phyloP scores from a whole-genome alignment of 2,888 invertebrate genomes.

The Choreutis nemorana region DNA sequence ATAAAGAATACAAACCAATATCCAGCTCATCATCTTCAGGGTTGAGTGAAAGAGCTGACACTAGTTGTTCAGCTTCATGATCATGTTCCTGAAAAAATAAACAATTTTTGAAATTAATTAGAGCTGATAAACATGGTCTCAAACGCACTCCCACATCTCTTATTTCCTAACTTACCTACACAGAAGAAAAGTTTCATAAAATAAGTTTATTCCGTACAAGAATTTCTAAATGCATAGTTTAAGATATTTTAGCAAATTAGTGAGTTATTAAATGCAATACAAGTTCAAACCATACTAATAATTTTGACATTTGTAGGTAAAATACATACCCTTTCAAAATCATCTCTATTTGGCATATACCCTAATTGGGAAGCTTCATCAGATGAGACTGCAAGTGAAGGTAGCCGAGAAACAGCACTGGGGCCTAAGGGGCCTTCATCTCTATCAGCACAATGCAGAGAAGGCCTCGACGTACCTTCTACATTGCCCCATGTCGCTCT shows the following conservation, averaged over 20 bases:
- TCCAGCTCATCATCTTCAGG: slow-evolving; percentile 91
- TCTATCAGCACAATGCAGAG: slow-evolving; percentile 76
- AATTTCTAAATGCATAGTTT: background rate
- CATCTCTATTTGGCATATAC: slow-evolving; percentile 95
- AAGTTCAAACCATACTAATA: too few species aligned
- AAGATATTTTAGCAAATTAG: too few species aligned
- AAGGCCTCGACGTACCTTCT: slow-evolving; percentile 74
- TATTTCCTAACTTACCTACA: too few species aligned
- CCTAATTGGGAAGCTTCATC: slow-evolving; percentile 91
- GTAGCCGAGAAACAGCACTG: slow-evolving; percentile 71
- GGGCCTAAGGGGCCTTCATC: slow-evolving; percentile 84
- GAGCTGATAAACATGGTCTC: too few species aligned
- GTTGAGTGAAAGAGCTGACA: slow-evolving; percentile 83
- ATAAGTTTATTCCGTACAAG: too few species aligned
- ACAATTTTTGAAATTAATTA: too few species aligned
- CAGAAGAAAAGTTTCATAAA: too few species aligned
- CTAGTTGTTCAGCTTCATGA: slow-evolving; percentile 88
- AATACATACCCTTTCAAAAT: slow-evolving; percentile 94
- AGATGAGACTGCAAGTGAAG: slow-evolving; percentile 79
- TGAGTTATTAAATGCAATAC: too few species aligned
- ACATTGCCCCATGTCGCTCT: slow-evolving; percentile 84
- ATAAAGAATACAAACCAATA: slow-evolving; percentile 74
- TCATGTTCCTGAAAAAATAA: slow-evolving; percentile 80
- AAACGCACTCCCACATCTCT: too few species aligned
- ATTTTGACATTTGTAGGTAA: too few species aligned